phyloP scores from a whole-genome alignment of 1,140 invertebrate genomes.

The Penaeus japonicus region DNA sequence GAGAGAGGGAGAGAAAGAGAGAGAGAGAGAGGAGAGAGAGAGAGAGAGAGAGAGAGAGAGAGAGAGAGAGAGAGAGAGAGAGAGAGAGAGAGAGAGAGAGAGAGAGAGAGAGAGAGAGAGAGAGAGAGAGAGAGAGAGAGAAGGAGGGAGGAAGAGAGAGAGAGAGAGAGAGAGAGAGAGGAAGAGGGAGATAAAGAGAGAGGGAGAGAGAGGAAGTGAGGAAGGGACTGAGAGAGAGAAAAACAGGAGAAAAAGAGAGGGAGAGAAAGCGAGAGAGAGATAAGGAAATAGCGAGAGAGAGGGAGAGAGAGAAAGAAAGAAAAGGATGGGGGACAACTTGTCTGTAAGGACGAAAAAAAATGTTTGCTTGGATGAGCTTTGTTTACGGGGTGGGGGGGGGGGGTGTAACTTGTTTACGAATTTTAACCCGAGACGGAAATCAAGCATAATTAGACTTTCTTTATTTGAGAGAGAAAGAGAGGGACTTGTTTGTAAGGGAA shows the following conservation, averaged over 20 bases:
- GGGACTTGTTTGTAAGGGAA: not conserved
- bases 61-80: conserved; percentile 6
- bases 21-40: not conserved
- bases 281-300: not conserved
- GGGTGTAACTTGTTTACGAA: too few species aligned
- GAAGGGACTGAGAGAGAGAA: not conserved
- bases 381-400: too few species aligned
- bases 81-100: not conserved
- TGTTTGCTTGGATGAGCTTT: too few species aligned
- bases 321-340: too few species aligned
- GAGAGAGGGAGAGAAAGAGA: not conserved
- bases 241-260: not conserved
- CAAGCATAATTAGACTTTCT: too few species aligned
- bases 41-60: conserved; percentile 7
- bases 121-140: conserved; percentile 6
- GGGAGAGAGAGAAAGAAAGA: not conserved
- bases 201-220: not conserved
- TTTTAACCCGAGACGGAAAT: too few species aligned
- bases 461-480: not conserved
- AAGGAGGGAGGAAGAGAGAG: not conserved
- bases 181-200: not conserved
- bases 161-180: conserved; percentile 1
- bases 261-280: not conserved
- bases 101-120: conserved; percentile 6
- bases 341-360: too few species aligned